Base-by-base conservation (phyloP, 2,113 vertebrate species). In the Odontesthes bonariensis region DNA sequence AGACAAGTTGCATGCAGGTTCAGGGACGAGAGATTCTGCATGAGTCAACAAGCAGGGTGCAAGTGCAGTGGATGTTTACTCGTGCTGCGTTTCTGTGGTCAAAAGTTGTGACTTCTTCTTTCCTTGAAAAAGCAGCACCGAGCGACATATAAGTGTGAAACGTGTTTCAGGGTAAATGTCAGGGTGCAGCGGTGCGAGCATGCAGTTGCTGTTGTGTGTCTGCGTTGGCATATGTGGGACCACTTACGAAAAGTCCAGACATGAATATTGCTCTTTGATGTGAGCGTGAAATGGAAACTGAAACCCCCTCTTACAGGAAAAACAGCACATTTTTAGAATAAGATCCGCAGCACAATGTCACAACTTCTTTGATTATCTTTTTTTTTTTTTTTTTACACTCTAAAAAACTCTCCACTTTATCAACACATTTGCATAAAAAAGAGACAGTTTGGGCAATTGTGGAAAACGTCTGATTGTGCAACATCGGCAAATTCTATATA, bases 1-100 rank as follows among this genome's bases (percentile, higher is more conserved):
- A 58, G 61, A 65, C 71, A 52, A 47, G 68, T 54, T 56, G 20
- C 2, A 8, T 57, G 49, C 13, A 44, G 51, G 49, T 31, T 33
- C 27, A 33, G 23, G 32, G 23, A 8, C 1, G 1, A 64, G 38
- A 56, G 40, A 38, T 0, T 2, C 4, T 4, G 0, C 10, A 8
- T 66, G 69, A 79, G 56, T 82, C 80, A 81, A 72, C 55, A 16
- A 16, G 54, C 47, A 13, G 16, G 2, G 0, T 59, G 33, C 63
- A 66, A 13, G 4, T 6, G 6, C 14, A 2, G 1, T 19, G 1
- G 13, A 1, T 87, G 84, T 82, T 79, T 79, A 69, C 52, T 64
- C 42, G 6, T 57, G 40, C 1, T 1, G 17, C 16, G 32, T 1
- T 4, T 64, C 16, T 85, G 89, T 75, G 87, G 85, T 83, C 75